A percentile compares a stretch with the other conserved stretches of the same genome.
phyloP scores from a whole-genome alignment of 2,888 invertebrate genomes.

The Eilema griseolum region DNA sequence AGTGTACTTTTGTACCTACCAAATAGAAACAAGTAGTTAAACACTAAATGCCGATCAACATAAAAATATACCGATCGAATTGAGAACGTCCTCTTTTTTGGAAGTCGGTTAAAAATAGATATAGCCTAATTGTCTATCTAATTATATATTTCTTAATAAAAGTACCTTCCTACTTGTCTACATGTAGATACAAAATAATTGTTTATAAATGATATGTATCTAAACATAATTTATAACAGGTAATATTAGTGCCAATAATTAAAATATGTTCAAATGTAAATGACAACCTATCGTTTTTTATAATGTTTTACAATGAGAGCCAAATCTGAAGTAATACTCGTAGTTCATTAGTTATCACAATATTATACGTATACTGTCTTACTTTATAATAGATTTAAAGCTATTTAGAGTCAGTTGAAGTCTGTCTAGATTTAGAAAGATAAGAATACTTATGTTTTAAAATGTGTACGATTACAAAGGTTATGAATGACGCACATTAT shows the following conservation, averaged over 20 bases:
- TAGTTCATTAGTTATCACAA: constrained; percentile 32
- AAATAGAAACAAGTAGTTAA: neutral
- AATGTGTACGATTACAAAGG: neutral
- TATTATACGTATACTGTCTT: neutral
- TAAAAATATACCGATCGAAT: too few species aligned
- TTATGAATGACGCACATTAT: neutral
- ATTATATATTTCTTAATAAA: neutral
- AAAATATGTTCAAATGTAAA: constrained; percentile 45
- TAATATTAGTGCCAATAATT: constrained; percentile 45
- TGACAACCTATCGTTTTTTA: constrained; percentile 20
- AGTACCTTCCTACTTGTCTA: neutral
- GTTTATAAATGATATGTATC: neutral
- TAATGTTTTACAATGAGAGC: constrained; percentile 22
- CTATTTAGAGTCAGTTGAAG: neutral
- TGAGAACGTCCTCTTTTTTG: too few species aligned
- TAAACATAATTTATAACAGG: constrained; percentile 26
- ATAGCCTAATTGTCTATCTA: neutral
- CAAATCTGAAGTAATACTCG: constrained; percentile 53
- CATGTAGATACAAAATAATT: neutral
- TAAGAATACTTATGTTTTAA: neutral
- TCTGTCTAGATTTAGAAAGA: neutral
- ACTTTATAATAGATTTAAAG: neutral
- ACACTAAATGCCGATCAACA: too few species aligned
- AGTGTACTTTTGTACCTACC: too few species aligned
- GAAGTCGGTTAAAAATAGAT: too few species aligned